Conservation (phyloP, 2,113 vertebrate species). For the Rallus limicola region DNA sequence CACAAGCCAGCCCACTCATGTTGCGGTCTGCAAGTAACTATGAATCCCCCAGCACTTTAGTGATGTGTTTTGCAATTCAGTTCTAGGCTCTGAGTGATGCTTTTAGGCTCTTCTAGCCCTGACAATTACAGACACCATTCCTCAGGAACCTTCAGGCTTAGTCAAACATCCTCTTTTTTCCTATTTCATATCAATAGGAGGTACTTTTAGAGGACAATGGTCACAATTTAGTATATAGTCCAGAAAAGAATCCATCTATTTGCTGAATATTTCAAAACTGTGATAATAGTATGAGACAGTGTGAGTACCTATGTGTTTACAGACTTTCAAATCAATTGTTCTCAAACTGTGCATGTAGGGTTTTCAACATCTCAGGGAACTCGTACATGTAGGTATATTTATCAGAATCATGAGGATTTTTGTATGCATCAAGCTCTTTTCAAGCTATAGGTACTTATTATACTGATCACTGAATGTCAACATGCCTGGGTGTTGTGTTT, state of each 20-base stretch:
- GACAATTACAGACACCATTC: neutral
- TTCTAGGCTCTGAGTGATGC: neutral
- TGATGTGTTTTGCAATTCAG: constrained; percentile 20
- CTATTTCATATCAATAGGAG: neutral
- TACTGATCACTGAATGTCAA: neutral
- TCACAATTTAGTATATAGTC: neutral
- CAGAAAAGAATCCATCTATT: neutral
- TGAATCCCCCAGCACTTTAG: constrained; percentile 1
- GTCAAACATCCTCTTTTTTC: neutral
- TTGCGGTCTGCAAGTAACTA: constrained; percentile 28
- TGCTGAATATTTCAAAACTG: neutral
- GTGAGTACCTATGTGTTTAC: neutral
- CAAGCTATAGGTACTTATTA: neutral
- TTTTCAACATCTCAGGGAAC: neutral
- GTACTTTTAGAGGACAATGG: neutral
- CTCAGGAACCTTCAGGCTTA: neutral
- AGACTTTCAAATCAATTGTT: neutral
- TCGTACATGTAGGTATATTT: neutral
- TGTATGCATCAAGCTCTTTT: neutral
- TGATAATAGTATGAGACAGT: neutral
- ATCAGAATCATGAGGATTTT: neutral
- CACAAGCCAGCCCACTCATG: constrained; percentile 33
- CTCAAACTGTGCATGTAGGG: neutral
- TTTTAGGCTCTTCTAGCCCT: neutral
- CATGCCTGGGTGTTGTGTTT: neutral